Evolutionary conservation across 2,888 invertebrate species (phyloP).

Genomic region (Eudasyphora cyanicolor): DNA sequence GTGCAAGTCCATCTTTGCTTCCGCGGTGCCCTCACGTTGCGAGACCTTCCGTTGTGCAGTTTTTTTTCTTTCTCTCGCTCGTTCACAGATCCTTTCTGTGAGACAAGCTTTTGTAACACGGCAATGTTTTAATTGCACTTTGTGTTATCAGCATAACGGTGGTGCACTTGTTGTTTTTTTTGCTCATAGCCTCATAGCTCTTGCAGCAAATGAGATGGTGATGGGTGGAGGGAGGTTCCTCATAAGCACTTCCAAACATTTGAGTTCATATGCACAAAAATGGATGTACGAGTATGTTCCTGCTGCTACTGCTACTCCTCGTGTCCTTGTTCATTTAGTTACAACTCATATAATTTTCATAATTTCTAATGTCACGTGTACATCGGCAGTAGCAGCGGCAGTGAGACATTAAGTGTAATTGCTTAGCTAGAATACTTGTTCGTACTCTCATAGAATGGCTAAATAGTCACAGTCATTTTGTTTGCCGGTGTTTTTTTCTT

Average conservation of each 20-base stretch:
- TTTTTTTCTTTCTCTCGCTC: not conserved
- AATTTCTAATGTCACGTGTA: conserved; percentile 66
- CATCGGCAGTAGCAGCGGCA: conserved; percentile 10
- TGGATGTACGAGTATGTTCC: not conserved
- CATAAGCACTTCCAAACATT: conserved; percentile 48
- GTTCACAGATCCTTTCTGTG: not conserved
- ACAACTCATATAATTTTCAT: conserved; percentile 64
- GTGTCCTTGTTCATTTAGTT: conserved; percentile 40
- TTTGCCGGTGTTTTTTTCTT: not conserved
- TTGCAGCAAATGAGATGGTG: not conserved
- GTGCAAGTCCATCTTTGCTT: conserved; percentile 3
- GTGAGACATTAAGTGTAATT: conserved; percentile 64
- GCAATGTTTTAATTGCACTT: conserved; percentile 62
- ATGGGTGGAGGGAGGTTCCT: conserved; percentile 36
- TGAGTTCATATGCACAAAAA: conserved; percentile 49
- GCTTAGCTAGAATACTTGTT: conserved; percentile 45
- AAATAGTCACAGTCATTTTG: not conserved
- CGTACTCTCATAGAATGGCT: not conserved
- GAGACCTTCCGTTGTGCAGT: not conserved
- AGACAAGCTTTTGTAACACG: not conserved
- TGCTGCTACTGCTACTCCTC: not conserved
- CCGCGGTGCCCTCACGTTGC: conserved; percentile 5
- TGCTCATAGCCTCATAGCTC: not conserved
- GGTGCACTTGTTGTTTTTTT: conserved; percentile 22
- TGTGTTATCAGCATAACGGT: conserved; percentile 52